These are phyloP conservation scores for Hemicordylus capensis DNA, from an alignment of 2,113 vertebrate genomes.

Conservation along the genomic window DNA sequence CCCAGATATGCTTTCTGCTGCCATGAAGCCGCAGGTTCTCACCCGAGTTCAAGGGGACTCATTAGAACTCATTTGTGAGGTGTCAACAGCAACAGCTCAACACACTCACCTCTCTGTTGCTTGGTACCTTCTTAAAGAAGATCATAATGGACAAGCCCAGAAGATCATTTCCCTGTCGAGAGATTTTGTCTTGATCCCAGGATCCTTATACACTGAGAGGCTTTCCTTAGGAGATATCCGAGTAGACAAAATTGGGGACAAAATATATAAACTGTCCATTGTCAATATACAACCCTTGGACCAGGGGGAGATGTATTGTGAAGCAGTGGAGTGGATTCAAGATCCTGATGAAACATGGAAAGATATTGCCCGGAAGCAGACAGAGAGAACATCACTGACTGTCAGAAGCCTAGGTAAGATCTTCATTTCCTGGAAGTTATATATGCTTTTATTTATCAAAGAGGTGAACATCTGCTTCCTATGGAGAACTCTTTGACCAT, in stretches of 20 bases:
- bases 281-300: slow-evolving; percentile 73
- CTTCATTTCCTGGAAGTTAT: not conserved
- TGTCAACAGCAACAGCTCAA: slow-evolving; percentile 83
- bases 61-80: slow-evolving; percentile 81
- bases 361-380: slow-evolving; percentile 74
- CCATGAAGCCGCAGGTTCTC: slow-evolving; percentile 63
- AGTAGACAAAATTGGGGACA: slow-evolving; percentile 80
- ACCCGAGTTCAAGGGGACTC: slow-evolving; percentile 72
- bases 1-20: slow-evolving; percentile 81
- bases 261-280: slow-evolving; percentile 78
- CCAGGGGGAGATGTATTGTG: slow-evolving; percentile 82
- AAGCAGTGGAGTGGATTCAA: slow-evolving; percentile 87
- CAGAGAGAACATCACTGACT: slow-evolving; percentile 35
- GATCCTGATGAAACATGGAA: slow-evolving; percentile 88
- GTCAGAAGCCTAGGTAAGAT: slow-evolving; percentile 64
- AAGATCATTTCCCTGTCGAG: slow-evolving; percentile 83
- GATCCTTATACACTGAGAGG: slow-evolving; percentile 75
- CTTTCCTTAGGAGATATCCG: slow-evolving; percentile 71
- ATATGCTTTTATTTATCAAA: not conserved
- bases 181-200: slow-evolving; percentile 82
- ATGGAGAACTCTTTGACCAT: not conserved
- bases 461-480: not conserved
- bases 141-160: not conserved
- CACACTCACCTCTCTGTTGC: slow-evolving; percentile 90
- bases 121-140: slow-evolving; percentile 77